Conservation (phyloP, 1,140 invertebrate genomes). For the Probaryconus sp. region DNA sequence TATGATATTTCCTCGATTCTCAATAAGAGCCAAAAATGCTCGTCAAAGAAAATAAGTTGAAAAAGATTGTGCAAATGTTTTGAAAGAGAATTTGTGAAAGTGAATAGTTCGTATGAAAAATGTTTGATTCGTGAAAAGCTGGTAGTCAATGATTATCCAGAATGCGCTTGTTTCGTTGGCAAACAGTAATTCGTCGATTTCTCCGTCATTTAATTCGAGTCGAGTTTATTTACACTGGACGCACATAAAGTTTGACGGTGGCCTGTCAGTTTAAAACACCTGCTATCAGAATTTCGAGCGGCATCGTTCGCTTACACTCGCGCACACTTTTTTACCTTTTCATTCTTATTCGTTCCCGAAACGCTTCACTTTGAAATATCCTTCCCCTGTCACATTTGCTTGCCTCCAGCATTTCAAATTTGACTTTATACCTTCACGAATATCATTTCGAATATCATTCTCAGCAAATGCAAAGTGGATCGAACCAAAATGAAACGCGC, state of each 20-base stretch:
- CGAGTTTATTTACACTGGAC: constrained; percentile 40
- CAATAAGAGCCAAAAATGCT: too few species aligned
- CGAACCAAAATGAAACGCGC: neutral
- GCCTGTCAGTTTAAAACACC: constrained; percentile 42
- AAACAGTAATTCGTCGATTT: constrained; percentile 43
- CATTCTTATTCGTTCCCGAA: constrained; percentile 36
- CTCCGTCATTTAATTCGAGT: constrained; percentile 45
- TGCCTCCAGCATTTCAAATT: constrained; percentile 3
- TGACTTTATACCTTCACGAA: neutral
- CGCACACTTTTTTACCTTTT: constrained; percentile 40
- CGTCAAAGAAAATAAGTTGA: too few species aligned
- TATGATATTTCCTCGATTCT: too few species aligned
- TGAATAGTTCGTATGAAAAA: too few species aligned
- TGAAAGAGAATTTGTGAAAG: too few species aligned
- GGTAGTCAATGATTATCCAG: constrained; percentile 18
- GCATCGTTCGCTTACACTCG: constrained; percentile 12
- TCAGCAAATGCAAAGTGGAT: too few species aligned
- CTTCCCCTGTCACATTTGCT: constrained; percentile 26
- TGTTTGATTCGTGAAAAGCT: constrained; percentile 29
- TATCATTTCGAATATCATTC: neutral
- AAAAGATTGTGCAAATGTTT: too few species aligned
- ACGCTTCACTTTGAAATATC: constrained; percentile 34
- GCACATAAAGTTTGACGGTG: constrained; percentile 44
- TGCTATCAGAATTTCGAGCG: constrained; percentile 54
- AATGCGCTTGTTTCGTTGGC: constrained; percentile 26